Evolutionary conservation across 1,140 invertebrate species (phyloP), one percentile per base, ranked within the genome.

Genomic region (Heliconius hewitsoni): DNA sequence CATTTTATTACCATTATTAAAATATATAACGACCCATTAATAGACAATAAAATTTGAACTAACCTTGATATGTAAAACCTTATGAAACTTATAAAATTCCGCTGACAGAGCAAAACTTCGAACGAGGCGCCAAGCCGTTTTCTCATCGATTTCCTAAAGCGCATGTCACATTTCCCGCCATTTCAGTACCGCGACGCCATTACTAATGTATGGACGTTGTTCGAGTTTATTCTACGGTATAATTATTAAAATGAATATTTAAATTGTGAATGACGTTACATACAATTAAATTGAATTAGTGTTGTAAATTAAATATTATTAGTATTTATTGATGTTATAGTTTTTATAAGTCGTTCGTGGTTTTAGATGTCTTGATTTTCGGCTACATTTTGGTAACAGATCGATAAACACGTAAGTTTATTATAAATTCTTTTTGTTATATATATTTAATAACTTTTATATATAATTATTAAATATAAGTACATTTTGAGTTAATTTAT

Each of bases 141-240:
- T 83, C 81, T 76, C 91, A 93, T 93, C 89, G 92, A 93, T 93
- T 93, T 93, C 90, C 83, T 82, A 91, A 83, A 86, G 92, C 92
- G 92, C 92, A 93, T 92, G 92, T 89, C 89, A 86, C 70, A 79
- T 86, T 91, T 93, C 90, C 89, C 89, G 91, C 90, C 88, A 87
- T 90, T 88, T 85, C 84, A 91, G 89, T 91, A 73, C 79, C 87
- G 85, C 87, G 87, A 81, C 74, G 81, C 83, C 83, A 78, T 83
- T 82, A 76, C 66, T 76, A 74, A 46, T 76, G 73, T 74, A 78
- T 77, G 83, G 78, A 73, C 72, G 70, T 79, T 57, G 55, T 74
- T 78, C 60, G 27, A 66, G 57, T 66, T 76, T 60, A 78, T 76
- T 71, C 73, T 16, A 57, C 79, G 42, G 81, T 81, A 80, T 39